Percentiles rank a stretch among this genome's conserved stretches.
These are phyloP conservation scores for Mayetiola destructor DNA, from an alignment of 2,888 invertebrate species.

Conservation along the genomic window DNA sequence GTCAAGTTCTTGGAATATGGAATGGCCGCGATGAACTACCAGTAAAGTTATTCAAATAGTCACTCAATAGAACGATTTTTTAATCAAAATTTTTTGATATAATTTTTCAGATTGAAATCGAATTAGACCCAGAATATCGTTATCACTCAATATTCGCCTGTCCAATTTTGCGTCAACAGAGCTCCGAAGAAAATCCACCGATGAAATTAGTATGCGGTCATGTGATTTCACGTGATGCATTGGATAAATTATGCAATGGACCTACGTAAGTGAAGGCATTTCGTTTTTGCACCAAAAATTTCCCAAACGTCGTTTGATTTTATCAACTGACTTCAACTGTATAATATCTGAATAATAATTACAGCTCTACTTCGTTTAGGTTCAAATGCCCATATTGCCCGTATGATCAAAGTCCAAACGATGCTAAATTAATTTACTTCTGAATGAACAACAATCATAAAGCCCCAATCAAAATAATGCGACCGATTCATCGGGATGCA, in stretches of 20 bases:
- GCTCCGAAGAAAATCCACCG: slow-evolving; percentile 90
- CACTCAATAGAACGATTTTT: slow-evolving; percentile 8
- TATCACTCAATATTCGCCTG: slow-evolving; percentile 99
- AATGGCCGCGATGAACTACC: slow-evolving; percentile 91
- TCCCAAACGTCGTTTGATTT: slow-evolving; percentile 16
- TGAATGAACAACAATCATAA: no score
- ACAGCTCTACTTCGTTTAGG: slow-evolving; percentile 35
- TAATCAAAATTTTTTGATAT: slow-evolving; percentile 1
- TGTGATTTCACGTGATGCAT: slow-evolving; percentile 93
- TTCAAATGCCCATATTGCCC: slow-evolving; percentile 99
- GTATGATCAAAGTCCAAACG: slow-evolving; percentile 83
- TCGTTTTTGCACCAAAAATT: not conserved
- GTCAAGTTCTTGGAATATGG: slow-evolving; percentile 89
- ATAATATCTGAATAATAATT: not conserved
- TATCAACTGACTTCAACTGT: not conserved
- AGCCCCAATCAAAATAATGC: no score
- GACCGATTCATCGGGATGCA: no score
- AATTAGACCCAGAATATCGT: slow-evolving; percentile 75
- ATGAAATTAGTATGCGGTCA: slow-evolving; percentile 95
- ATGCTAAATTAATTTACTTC: slow-evolving; percentile 86
- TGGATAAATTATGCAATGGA: slow-evolving; percentile 84
- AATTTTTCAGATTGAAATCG: slow-evolving; percentile 72
- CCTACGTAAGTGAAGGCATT: slow-evolving; percentile 80
- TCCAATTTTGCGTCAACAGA: slow-evolving; percentile 93
- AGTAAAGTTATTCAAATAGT: slow-evolving; percentile 37